Base-by-base conservation (phyloP, 2,113 vertebrate species). In the Hypanus sabinus region DNA sequence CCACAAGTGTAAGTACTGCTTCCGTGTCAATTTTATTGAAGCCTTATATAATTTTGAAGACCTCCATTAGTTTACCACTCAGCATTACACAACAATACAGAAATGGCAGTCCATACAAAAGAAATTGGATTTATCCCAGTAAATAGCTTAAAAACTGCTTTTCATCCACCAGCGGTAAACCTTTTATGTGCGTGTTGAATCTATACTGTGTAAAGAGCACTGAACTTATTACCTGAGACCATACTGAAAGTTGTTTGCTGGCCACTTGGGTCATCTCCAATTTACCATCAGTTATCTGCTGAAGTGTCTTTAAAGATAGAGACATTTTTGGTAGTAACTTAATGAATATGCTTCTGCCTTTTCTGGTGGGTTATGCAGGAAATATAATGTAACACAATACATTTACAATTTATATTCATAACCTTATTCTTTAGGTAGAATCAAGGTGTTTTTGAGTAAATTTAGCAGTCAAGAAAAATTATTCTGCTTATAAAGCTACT, bases 121-220 rank as follows among this genome's bases (percentile, higher is more conserved):
- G 38, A 55, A 83, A 83, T 83, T 85, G 38, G 20, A 85, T 85
- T 85, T 46, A 85, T 85, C 38, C 81, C 81, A 24, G 81, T 85
- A 85, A 85, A 22, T 85, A 85, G 46, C 46, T 46, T 57, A 57
- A 85, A 85, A 85, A 22, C 81, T 85, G 81, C 10, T 85, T 85
- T 55, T 27, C 27, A 85, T 85, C 46, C 46, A 85, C 81, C 81
- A 57, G 27, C 3, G 6, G 46, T 85, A 27, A 85, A 10, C 24
- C 55, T 46, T 85, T 55, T 85, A 57, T 57, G 46, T 38, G 46
- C 18, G 27, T 46, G 24, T 85, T 85, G 81, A 85, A 27, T 10
- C 81, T 85, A 27, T 11, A 24, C 22, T 85, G 24, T 55, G 81
- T 55, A 85, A 85, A 55, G 46, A 27, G 46, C 46, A 85, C 9